These are phyloP conservation scores for Hylaea fasciaria DNA, from an alignment of 2,888 invertebrate genomes.

Conservation along the genomic window DNA sequence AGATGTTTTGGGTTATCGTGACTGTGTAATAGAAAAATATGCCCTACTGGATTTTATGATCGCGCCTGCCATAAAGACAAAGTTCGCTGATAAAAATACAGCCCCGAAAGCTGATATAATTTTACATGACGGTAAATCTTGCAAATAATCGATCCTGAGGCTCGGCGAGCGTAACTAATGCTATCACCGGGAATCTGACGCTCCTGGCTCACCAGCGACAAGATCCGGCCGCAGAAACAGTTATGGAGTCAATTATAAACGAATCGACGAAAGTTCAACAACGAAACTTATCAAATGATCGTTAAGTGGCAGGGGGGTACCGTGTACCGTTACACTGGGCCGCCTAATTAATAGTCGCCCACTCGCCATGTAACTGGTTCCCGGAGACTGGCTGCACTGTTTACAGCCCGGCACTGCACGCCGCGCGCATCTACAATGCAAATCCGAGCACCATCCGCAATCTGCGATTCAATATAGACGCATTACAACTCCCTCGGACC, in stretches of 20 bases:
- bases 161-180: constrained; percentile 53
- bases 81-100: constrained; percentile 24
- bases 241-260: constrained; percentile 63
- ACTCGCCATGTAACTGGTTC: constrained; percentile 72
- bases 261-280: constrained; percentile 60
- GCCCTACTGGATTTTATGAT: constrained; percentile 27
- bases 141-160: constrained; percentile 49
- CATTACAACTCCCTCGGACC: constrained; percentile 58
- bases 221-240: constrained; percentile 50
- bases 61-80: constrained; percentile 25
- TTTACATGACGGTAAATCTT: constrained; percentile 41
- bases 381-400: constrained; percentile 52
- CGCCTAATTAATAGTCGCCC: constrained; percentile 79
- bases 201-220: constrained; percentile 48
- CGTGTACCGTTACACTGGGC: constrained; percentile 66
- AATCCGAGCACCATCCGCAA: constrained; percentile 73
- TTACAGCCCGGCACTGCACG: constrained; percentile 68
- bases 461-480: constrained; percentile 68
- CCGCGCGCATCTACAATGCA: constrained; percentile 79
- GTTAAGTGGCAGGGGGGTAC: constrained; percentile 62
- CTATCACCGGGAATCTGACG: constrained; percentile 54
- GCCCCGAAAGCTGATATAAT: constrained; percentile 28
- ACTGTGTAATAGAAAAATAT: constrained; percentile 26
- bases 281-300: constrained; percentile 74
- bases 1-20: constrained; percentile 15